These are phyloP conservation scores for Halisarca cf. caerulea DNA, from an alignment of 37 sponge, comb jelly and placozoan species.

Conservation along the genomic window DNA sequence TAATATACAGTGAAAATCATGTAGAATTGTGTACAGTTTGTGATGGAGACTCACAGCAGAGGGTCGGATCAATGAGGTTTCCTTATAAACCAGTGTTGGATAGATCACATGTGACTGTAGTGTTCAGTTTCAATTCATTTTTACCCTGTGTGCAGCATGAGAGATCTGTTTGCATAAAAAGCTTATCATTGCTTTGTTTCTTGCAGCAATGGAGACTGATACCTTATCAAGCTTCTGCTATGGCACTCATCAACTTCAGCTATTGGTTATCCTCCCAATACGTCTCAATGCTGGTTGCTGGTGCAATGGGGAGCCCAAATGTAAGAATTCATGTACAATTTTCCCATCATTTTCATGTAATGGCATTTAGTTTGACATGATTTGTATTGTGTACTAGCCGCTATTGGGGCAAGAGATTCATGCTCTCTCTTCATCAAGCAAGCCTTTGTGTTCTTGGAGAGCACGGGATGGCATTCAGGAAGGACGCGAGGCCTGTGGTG, in stretches of 20 bases:
- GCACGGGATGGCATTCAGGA: slow-evolving; percentile 86
- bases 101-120: too few relatives aligned
- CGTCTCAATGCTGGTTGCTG: slow-evolving; percentile 22
- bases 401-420: slow-evolving; percentile 83
- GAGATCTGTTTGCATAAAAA: too few relatives aligned
- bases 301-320: slow-evolving; percentile 46
- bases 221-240: slow-evolving; percentile 71
- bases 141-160: too few relatives aligned
- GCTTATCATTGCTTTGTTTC: too few relatives aligned
- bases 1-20: too few relatives aligned
- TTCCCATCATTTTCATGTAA: neutral
- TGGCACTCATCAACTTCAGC: slow-evolving; percentile 43
- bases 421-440: slow-evolving; percentile 78
- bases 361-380: neutral
- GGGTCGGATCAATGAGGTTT: too few relatives aligned
- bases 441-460: slow-evolving; percentile 70
- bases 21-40: too few relatives aligned
- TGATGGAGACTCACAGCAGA: too few relatives aligned
- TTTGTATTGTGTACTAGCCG: slow-evolving; percentile 35
- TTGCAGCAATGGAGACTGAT: slow-evolving; percentile 84
- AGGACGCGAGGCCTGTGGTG: slow-evolving; percentile 97
- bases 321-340: slow-evolving; percentile 25
- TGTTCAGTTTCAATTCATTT: too few relatives aligned
- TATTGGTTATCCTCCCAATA: slow-evolving; percentile 38
- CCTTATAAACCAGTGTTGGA: too few relatives aligned